phyloP scores from a whole-genome alignment of 2,113 vertebrate genomes.

The Amblyopsis rosae region DNA sequence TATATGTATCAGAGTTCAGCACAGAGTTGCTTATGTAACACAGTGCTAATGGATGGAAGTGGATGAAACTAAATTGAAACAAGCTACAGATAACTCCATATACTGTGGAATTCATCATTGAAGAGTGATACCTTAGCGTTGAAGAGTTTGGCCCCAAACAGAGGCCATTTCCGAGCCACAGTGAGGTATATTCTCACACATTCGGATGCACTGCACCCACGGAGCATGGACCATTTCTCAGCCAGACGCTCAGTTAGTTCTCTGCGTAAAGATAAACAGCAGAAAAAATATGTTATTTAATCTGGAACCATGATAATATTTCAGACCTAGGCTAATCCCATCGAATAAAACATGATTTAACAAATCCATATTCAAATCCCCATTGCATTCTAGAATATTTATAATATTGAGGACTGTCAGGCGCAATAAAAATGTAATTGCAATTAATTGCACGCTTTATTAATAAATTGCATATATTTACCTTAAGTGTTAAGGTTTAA shows the following conservation, averaged over 20 bases:
- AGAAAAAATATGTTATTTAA: not conserved
- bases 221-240: conserved; percentile 83
- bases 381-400: too few relatives aligned
- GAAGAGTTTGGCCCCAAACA: conserved; percentile 88
- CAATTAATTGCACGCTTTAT: too few relatives aligned
- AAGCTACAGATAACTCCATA: not conserved
- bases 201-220: conserved; percentile 81
- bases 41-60: too few relatives aligned
- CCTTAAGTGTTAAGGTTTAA: too few relatives aligned
- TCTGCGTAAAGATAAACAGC: conserved; percentile 57
- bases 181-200: conserved; percentile 88
- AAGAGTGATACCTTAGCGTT: conserved; percentile 78
- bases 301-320: too few relatives aligned
- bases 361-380: not conserved
- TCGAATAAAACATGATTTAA: not conserved
- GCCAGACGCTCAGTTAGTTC: conserved; percentile 80
- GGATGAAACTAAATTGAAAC: not conserved
- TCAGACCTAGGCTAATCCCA: too few relatives aligned
- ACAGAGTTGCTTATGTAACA: too few relatives aligned
- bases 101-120: not conserved
- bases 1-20: too few relatives aligned
- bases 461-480: too few relatives aligned
- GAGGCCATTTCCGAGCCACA: conserved; percentile 86
- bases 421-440: too few relatives aligned
- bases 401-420: not conserved